phyloP scores from a whole-genome alignment of 2,888 invertebrate genomes.

The Sphaerolaimus hirsutus region DNA sequence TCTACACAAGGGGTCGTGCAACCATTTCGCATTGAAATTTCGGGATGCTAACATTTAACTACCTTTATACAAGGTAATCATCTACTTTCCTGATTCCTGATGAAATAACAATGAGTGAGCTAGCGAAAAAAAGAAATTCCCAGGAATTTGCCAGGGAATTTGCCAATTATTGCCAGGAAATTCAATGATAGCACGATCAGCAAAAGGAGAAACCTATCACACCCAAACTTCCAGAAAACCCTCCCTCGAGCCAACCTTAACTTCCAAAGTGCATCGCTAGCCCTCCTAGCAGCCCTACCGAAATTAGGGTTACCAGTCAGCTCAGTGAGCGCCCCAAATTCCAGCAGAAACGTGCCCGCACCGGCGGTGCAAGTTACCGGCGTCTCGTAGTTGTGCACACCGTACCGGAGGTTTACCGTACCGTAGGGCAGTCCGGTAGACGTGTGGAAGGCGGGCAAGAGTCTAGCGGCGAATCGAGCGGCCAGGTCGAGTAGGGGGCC shows the following conservation, averaged over 20 bases:
- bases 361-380: slow-evolving; percentile 91
- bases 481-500: slow-evolving; percentile 75
- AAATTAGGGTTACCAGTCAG: slow-evolving; percentile 15
- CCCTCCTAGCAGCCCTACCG: too few species aligned
- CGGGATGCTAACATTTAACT: too few species aligned
- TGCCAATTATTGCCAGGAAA: too few species aligned
- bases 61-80: too few species aligned
- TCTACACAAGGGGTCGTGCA: too few species aligned
- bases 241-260: too few species aligned
- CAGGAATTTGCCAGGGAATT: too few species aligned
- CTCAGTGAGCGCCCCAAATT: slow-evolving; percentile 47
- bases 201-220: background rate
- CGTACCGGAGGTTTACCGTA: slow-evolving; percentile 54
- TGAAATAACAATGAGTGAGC: too few species aligned
- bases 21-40: too few species aligned
- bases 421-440: slow-evolving; percentile 10
- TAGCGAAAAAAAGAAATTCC: too few species aligned
- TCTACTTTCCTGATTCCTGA: too few species aligned
- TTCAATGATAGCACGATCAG: too few species aligned
- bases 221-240: background rate
- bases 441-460: slow-evolving; percentile 41
- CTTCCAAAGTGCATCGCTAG: slow-evolving; percentile 61
- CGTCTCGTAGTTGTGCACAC: slow-evolving; percentile 80
- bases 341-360: slow-evolving; percentile 81
- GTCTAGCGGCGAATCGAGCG: slow-evolving; percentile 68